Base-by-base conservation (phyloP, 1,140 invertebrate genomes). In the Chlorops oryzae region DNA sequence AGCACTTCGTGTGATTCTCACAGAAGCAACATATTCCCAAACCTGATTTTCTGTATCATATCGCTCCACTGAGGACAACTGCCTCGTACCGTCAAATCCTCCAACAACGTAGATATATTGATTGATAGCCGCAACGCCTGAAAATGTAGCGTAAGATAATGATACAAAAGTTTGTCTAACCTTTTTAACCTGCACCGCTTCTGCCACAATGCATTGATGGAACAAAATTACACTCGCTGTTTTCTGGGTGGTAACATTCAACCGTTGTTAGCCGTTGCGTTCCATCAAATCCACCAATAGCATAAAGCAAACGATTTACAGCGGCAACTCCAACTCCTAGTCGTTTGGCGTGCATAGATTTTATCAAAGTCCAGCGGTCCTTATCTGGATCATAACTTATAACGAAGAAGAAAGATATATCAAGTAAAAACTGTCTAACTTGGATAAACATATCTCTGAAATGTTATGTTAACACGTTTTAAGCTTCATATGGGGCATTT, bases 171-270 rank as follows among this genome's bases (percentile, higher is more conserved):
- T 32, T 32, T 7, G 7, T 32, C 28, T 32, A 9, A 32, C 13
- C 28, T 32, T 13, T 35, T 21, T 21, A n/a, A n/a, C 85, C 90
- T 50, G 90, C 87, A 15, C 90, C 91, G 68, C 88, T 91, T 44
- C 90, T 76, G 37, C 80, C 79, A 10, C 78, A 81, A 45, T 82
- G 79, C 84, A 93, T 88, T 1, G 87, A 73, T 2, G 84, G 77
- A 51, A 93, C 80, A 58, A 83, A 79, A 5, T 80, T 86, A 91
- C 92, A 95, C 57, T 82, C 80, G 60, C 93, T 85, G 64, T 87
- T 86, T 72, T 93, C 89, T 1, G 91, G 90, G 74, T 96, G 88
- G 75, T 93, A 95, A 72, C 90, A 88, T 73, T 91, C 88, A 1
- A 84, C 85, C 20, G 81, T 83, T 45, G 73, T 76, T 20, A 89